These are phyloP conservation scores for Atherinosoma microstoma DNA, from an alignment of 2,797 vertebrate genomes.

Conservation along the genomic window DNA sequence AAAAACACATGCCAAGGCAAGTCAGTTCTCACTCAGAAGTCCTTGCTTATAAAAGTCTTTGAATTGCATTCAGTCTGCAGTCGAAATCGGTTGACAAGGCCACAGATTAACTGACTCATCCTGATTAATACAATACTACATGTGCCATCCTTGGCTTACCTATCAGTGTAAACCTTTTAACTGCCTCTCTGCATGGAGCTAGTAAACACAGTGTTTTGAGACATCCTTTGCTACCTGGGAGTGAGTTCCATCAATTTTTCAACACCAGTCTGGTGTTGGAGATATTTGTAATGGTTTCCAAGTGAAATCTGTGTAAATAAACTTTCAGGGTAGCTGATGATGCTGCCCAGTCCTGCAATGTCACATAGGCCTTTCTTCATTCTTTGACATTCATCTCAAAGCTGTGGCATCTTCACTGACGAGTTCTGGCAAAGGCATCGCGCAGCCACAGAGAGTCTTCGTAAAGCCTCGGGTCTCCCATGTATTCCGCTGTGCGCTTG, in stretches of 20 bases:
- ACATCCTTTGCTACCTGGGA: conserved; percentile 14
- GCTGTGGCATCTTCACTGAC: conserved; percentile 78
- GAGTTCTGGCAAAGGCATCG: conserved; percentile 88
- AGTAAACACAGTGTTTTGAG: conserved; percentile 24
- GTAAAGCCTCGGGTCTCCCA: conserved; percentile 95
- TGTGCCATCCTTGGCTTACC: conserved; percentile 34
- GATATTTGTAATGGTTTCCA: neutral
- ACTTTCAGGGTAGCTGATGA: neutral
- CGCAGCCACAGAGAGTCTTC: conserved; percentile 94
- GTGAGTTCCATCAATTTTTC: conserved; percentile 3
- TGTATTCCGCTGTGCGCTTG: conserved; percentile 90
- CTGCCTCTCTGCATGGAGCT: conserved; percentile 10
- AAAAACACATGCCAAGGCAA: conserved; percentile 9
- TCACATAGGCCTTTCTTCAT: neutral
- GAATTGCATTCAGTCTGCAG: conserved; percentile 15
- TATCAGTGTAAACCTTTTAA: conserved; percentile 60
- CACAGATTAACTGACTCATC: conserved; percentile 69
- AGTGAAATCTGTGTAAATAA: neutral
- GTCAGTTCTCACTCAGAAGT: neutral
- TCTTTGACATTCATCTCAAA: neutral
- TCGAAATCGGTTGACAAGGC: conserved; percentile 59
- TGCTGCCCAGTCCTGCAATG: neutral
- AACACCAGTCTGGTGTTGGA: neutral
- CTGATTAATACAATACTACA: conserved; percentile 62
- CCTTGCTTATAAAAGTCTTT: neutral